These are phyloP conservation scores for Brachionus plicatilis DNA, from an alignment of 1,140 invertebrate genomes.

Conservation along the genomic window DNA sequence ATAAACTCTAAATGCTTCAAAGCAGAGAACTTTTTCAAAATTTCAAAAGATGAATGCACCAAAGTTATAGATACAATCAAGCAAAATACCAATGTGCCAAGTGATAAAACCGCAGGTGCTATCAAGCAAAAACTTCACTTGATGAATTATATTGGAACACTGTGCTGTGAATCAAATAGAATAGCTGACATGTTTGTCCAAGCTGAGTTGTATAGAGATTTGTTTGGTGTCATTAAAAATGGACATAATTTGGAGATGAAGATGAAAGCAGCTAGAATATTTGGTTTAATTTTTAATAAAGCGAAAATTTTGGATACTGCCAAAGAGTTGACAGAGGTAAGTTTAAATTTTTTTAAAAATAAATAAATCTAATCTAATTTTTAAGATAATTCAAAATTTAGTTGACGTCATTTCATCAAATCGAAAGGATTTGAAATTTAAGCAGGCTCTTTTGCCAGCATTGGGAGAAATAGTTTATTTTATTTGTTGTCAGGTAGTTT, in stretches of 20 bases:
- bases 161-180: slow-evolving; percentile 41
- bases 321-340: slow-evolving; percentile 11
- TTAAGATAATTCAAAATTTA: slow-evolving; percentile 41
- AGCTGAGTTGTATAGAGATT: not conserved
- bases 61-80: slow-evolving; percentile 48
- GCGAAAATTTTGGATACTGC: not conserved
- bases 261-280: slow-evolving; percentile 25
- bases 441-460: slow-evolving; percentile 51
- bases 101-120: not conserved
- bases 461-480: slow-evolving; percentile 50
- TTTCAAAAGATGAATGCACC: slow-evolving; percentile 49
- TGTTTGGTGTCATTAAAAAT: slow-evolving; percentile 13
- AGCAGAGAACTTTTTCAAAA: slow-evolving; percentile 47
- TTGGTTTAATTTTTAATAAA: slow-evolving; percentile 21
- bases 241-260: slow-evolving; percentile 33
- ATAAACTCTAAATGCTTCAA: not conserved
- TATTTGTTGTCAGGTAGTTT: slow-evolving; percentile 45
- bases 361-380: not conserved
- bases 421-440: slow-evolving; percentile 50
- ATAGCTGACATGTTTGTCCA: slow-evolving; percentile 14
- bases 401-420: slow-evolving; percentile 53
- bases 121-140: slow-evolving; percentile 46
- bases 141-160: slow-evolving; percentile 49
- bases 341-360: not conserved
- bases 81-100: slow-evolving; percentile 42